Evolutionary conservation across 2,888 invertebrate genomes (phyloP), one percentile per base, ranked within the genome.

Genomic region (Aspidiotus destructor): DNA sequence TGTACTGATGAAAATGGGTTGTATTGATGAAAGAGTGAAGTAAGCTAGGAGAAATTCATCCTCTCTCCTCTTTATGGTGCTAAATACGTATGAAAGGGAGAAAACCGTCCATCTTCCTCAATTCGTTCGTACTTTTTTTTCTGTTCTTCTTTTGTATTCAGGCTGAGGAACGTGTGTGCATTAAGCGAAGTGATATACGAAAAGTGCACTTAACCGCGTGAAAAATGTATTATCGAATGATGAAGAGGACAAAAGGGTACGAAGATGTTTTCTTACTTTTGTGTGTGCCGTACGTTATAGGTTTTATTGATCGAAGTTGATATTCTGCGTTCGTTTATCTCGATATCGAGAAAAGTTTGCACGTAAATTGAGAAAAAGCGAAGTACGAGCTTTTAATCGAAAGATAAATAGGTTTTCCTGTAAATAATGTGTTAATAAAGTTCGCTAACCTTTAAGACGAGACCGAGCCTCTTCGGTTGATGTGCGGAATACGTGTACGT

Each of bases 221-320:
- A 54, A 54, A 54, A 54, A 54, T 54, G 16, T 54, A 54, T 54
- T 54, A 17, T 54, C 55, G 55, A 17, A 54, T 54, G 55, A 54
- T 28, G 28, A 28, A 28, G 28, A 28, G 28, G 17, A 54, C 17
- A 17, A 54, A 54, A 54, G 55, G 55, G 15, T 16, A 15, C 55
- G 9, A 54, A n/a, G n/a, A n/a, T 2, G 10, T 15, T 54, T n/a
- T 54, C 17, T 8, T 7, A 16, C n/a, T 54, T 54, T 17, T 54
- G 6, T 52, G 13, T n/a, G n/a, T 17, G 9, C n/a, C 3, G 9
- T 54, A 54, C n/a, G 15, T 6, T 54, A 54, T 54, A 54, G 55
- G 55, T 17, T 17, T 54, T 54, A 54, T 54, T 54, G 55, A 54
- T 54, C 55, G 55, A 15, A 9, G 55, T 54, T 54, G 17, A 9